phyloP scores from a whole-genome alignment of 2,888 invertebrate genomes.

The Dryococelus australis region DNA sequence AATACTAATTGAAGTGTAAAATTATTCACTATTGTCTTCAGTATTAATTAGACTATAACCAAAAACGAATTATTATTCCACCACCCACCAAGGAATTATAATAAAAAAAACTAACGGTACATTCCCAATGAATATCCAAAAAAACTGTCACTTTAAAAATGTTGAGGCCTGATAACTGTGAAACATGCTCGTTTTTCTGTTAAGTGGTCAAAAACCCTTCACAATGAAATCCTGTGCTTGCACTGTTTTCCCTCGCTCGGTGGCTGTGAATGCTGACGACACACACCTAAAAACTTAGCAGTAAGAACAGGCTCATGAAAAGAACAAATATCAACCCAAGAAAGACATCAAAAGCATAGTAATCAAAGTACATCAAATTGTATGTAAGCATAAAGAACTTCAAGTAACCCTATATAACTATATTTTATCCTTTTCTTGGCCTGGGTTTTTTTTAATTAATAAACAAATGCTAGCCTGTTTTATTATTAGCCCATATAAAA shows the following conservation, averaged over 20 bases:
- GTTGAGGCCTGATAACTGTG: constrained; percentile 42
- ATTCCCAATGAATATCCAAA: background rate
- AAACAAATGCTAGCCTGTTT: constrained; percentile 46
- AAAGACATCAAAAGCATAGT: constrained; percentile 33
- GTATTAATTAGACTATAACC: too few species aligned
- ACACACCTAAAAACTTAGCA: constrained; percentile 48
- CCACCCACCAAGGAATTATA: too few species aligned
- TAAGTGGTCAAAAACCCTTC: constrained; percentile 49
- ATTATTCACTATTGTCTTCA: too few species aligned
- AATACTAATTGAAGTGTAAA: too few species aligned
- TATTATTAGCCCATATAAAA: constrained; percentile 30
- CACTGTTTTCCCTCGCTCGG: constrained; percentile 42
- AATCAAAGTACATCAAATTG: background rate
- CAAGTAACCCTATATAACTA: background rate
- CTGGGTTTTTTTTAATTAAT: constrained; percentile 39
- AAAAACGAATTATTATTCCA: too few species aligned
- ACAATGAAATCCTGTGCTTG: constrained; percentile 40
- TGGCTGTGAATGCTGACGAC: constrained; percentile 46
- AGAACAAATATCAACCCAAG: constrained; percentile 46
- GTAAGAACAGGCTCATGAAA: constrained; percentile 49
- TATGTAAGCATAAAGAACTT: constrained; percentile 19
- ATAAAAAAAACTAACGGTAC: too few species aligned
- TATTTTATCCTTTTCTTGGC: constrained; percentile 49
- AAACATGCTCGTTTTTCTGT: constrained; percentile 43
- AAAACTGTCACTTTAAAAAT: background rate